Evolutionary conservation across 2,113 vertebrate genomes (phyloP).

Genomic region (Varanus salvator): DNA sequence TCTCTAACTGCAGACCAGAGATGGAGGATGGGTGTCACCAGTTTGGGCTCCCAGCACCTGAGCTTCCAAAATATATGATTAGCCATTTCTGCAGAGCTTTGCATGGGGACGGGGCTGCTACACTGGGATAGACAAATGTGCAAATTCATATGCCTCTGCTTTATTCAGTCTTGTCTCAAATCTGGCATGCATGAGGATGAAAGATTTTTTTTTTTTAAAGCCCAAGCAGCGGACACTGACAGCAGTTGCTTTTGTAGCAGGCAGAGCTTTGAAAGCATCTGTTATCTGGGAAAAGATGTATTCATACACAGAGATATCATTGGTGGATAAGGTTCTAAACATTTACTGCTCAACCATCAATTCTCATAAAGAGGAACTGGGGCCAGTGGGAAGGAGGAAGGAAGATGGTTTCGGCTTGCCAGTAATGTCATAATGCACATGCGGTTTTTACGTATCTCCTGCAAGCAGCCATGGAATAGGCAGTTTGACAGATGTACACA

Average conservation of each 20-base stretch:
- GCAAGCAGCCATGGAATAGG: conserved; percentile 68
- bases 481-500: conserved; percentile 71
- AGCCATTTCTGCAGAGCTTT: neutral
- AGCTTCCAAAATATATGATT: too few relatives aligned
- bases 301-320: conserved; percentile 66
- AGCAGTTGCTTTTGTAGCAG: conserved; percentile 9
- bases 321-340: conserved; percentile 69
- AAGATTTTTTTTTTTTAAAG: neutral
- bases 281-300: conserved; percentile 64
- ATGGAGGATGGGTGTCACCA: neutral
- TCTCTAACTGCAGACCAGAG: neutral
- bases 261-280: conserved; percentile 51
- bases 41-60: neutral
- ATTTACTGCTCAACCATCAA: conserved; percentile 75
- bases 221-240: neutral
- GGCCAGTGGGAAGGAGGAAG: conserved; percentile 50
- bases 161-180: neutral
- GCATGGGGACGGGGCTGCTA: neutral
- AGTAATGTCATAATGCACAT: conserved; percentile 68
- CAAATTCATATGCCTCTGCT: neutral
- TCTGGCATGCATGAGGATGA: neutral
- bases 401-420: conserved; percentile 30
- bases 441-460: conserved; percentile 69
- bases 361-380: conserved; percentile 67
- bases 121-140: neutral